These are phyloP conservation scores for Sciurus carolinensis DNA, from an alignment of 2,797 vertebrate species.

Conservation along the genomic window DNA sequence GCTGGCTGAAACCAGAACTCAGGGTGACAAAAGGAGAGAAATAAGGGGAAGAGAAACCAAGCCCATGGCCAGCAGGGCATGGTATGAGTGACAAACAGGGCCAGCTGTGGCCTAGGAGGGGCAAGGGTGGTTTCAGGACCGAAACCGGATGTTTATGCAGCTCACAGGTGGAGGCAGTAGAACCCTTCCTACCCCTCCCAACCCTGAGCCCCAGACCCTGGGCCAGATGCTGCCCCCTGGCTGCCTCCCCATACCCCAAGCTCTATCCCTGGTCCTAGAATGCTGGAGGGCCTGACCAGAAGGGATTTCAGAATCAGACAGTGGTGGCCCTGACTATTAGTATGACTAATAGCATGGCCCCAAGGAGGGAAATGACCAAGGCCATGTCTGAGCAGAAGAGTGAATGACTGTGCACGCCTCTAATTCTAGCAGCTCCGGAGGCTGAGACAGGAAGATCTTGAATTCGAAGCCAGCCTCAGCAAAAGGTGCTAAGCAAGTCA, in stretches of 20 bases:
- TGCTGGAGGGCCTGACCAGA: neutral
- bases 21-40: conserved; percentile 5
- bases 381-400: neutral
- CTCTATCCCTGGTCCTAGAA: neutral
- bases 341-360: too few relatives aligned
- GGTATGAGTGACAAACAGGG: conserved; percentile 57
- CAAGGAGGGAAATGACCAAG: neutral
- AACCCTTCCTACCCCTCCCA: rapidly evolving
- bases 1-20: conserved; percentile 77
- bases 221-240: neutral
- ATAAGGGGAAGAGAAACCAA: conserved; percentile 66
- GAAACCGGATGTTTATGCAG: neutral
- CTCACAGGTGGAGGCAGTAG: neutral
- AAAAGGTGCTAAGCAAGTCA: too few relatives aligned
- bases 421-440: too few relatives aligned
- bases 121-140: neutral
- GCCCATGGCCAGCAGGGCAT: neutral
- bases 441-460: too few relatives aligned
- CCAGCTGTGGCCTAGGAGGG: conserved; percentile 23
- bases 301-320: neutral
- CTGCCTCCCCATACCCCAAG: neutral
- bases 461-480: too few relatives aligned
- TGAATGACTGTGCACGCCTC: too few relatives aligned
- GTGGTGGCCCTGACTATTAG: rapidly evolving
- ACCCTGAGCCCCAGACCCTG: neutral